Evolutionary conservation across 92 coral and sea anemone genomes (phyloP), one percentile per base, ranked within the genome.

Genomic region (Palythoa caribaeorum): DNA sequence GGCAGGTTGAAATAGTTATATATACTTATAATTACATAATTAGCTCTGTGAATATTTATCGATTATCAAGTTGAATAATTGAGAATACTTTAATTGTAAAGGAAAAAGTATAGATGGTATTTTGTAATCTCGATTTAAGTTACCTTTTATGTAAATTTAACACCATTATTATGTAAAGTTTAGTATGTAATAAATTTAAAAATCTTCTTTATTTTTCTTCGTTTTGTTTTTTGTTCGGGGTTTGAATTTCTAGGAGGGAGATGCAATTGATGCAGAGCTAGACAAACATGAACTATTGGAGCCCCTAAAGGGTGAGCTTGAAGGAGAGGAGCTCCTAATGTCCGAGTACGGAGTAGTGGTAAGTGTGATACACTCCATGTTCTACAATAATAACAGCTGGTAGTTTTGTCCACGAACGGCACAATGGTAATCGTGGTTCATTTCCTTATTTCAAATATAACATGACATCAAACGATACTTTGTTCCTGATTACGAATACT

Each of bases 251-350:
- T 55, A 96, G 99, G 99, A 97, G 74, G 98, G 98, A 20, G 99
- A 97, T 87, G 98, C 98, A 60, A 93, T 95, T 39, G 99, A 97
- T 71, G 93, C 94, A 63, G 99, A 97, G 59, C 90, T 95, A 79
- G 96, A 94, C 87, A 97, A 97, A 69, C 94, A 92, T 72, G 99
- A 97, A 80, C 80, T 89, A 28, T 75, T 95, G 70, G 96, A 88
- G 71, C 92, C 98, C 37, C 16, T 37, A 21, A 81, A 87, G 9
- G 95, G 96, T 38, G 99, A 97, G 66, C 93, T 95, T 13, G 87
- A 91, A 66, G 99, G 99, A 57, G 98, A 97, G 39, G 96, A 97
- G 11, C 84, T 97, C 36, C 91, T 95, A 47, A 72, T 71, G 12
- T 55, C 92, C 21, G 92, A 95, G 73, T 95, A 95, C 83, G 35